phyloP scores from a whole-genome alignment of 1,140 invertebrate species.

The Monochamus saltuarius region DNA sequence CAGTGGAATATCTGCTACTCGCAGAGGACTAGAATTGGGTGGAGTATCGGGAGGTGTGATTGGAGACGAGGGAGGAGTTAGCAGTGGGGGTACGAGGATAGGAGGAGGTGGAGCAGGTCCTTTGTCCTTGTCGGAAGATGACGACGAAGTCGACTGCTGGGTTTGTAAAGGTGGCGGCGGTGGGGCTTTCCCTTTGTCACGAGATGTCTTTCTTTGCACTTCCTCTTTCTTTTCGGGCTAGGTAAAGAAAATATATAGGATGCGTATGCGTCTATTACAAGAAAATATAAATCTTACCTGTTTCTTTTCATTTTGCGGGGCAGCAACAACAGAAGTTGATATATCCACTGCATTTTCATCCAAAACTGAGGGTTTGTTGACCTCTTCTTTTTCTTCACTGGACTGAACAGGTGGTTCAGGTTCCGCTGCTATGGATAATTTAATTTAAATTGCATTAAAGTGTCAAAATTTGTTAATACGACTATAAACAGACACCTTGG shows the following conservation, averaged over 20 bases:
- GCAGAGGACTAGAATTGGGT: constrained; percentile 16
- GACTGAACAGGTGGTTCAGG: constrained; percentile 28
- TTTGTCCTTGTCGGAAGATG: constrained; percentile 56
- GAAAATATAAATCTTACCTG: constrained; percentile 46
- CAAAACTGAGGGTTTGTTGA: constrained; percentile 46
- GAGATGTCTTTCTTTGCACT: constrained; percentile 41
- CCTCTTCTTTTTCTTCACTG: constrained; percentile 40
- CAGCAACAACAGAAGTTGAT: constrained; percentile 25
- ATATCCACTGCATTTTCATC: constrained; percentile 54
- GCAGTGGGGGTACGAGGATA: constrained; percentile 44
- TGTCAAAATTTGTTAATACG: background rate
- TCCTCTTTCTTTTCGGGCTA: constrained; percentile 61
- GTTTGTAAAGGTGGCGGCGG: constrained; percentile 49
- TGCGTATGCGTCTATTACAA: background rate
- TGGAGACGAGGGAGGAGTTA: constrained; percentile 56
- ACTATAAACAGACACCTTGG: no score
- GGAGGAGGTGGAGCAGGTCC: constrained; percentile 58
- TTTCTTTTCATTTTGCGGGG: constrained; percentile 55
- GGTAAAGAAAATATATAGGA: constrained; percentile 10
- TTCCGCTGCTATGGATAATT: constrained; percentile 28
- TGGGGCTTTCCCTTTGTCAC: constrained; percentile 71
- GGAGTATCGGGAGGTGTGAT: constrained; percentile 46
- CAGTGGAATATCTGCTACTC: constrained; percentile 25
- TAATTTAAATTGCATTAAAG: background rate
- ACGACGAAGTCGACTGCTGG: constrained; percentile 18